Percentiles rank a stretch among this genome's conserved stretches.
Evolutionary conservation across 2,888 invertebrate genomes (phyloP).

Genomic region (Sphaerophoria taeniata): DNA sequence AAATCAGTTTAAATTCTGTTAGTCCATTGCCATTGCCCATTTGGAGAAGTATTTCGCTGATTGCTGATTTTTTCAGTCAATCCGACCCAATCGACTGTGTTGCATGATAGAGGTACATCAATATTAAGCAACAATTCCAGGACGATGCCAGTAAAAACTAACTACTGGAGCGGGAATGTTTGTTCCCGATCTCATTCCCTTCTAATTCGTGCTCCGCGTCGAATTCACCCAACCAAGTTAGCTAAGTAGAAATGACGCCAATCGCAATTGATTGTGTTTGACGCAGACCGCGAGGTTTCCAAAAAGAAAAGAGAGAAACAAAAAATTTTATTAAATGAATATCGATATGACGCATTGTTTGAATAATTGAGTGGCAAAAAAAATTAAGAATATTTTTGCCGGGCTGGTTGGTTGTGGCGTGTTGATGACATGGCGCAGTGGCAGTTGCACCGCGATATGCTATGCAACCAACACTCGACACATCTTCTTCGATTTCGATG

Average conservation of each 20-base stretch:
- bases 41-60: slow-evolving; percentile 59
- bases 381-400: slow-evolving; percentile 68
- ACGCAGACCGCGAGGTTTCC: slow-evolving; percentile 46
- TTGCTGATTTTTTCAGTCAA: slow-evolving; percentile 41
- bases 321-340: slow-evolving; percentile 82
- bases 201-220: too few relatives aligned
- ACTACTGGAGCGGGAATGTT: slow-evolving; percentile 32
- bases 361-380: slow-evolving; percentile 76
- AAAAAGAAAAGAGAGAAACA: slow-evolving; percentile 65
- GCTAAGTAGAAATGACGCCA: slow-evolving; percentile 68
- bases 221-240: slow-evolving; percentile 1
- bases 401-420: slow-evolving; percentile 57
- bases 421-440: slow-evolving; percentile 73
- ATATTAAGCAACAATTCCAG: slow-evolving; percentile 23
- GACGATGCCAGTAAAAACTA: slow-evolving; percentile 43
- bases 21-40: too few relatives aligned
- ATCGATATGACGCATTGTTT: slow-evolving; percentile 82
- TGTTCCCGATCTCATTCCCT: slow-evolving; percentile 44
- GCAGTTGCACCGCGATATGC: slow-evolving; percentile 62
- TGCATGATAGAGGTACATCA: slow-evolving; percentile 23
- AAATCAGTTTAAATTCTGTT: slow-evolving; percentile 69
- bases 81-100: neutral
- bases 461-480: too few relatives aligned
- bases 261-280: slow-evolving; percentile 68
- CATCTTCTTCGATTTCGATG: slow-evolving; percentile 30